Conservation (phyloP, 2,888 invertebrate species). For the Zeuzera pyrina region DNA sequence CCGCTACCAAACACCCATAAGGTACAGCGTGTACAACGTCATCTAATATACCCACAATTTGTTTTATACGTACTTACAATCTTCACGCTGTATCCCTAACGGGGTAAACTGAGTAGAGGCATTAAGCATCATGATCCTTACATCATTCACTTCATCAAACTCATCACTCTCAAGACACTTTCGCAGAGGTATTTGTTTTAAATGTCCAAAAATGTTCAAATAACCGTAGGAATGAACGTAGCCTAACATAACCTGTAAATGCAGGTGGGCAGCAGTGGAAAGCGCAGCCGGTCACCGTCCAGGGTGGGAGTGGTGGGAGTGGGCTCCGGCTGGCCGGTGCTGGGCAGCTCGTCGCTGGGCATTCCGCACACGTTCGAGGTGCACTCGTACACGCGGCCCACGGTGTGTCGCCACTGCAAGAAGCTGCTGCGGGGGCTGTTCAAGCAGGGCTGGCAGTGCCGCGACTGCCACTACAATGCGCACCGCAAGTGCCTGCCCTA, state of each 20-base stretch:
- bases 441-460: slow-evolving; percentile 97
- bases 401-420: slow-evolving; percentile 96
- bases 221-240: background rate
- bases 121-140: too few species aligned
- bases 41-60: too few species aligned
- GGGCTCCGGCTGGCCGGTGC: slow-evolving; percentile 24
- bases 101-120: too few species aligned
- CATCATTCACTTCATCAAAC: too few species aligned
- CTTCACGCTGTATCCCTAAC: too few species aligned
- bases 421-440: slow-evolving; percentile 95
- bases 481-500: slow-evolving; percentile 95
- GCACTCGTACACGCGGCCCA: slow-evolving; percentile 97
- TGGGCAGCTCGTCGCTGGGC: slow-evolving; percentile 31
- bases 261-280: slow-evolving; percentile 30
- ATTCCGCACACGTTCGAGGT: slow-evolving; percentile 96
- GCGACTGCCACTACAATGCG: slow-evolving; percentile 96
- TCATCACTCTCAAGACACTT: too few species aligned
- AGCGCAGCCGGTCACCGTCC: slow-evolving; percentile 80
- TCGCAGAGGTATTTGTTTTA: background rate
- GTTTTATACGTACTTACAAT: too few species aligned
- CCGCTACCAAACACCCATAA: too few species aligned
- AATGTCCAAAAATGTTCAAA: background rate
- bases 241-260: background rate
- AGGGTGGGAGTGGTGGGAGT: slow-evolving; percentile 68
- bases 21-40: too few species aligned